Evolutionary conservation across 2,888 invertebrate species (phyloP).

Genomic region (Tolmerus cingulatus): DNA sequence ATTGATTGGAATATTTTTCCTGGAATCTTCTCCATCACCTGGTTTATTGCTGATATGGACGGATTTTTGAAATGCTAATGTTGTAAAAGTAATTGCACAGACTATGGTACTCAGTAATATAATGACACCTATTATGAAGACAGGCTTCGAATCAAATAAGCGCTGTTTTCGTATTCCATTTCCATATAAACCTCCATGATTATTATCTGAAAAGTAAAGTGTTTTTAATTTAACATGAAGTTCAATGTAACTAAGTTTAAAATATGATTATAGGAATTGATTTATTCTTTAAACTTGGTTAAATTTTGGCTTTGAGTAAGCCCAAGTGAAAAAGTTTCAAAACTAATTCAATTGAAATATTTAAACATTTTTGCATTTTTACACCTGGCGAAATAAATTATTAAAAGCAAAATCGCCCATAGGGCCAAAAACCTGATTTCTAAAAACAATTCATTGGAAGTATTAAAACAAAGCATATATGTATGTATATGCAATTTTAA

Average conservation of each 20-base stretch:
- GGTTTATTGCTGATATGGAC: constrained; percentile 39
- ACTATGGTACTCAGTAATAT: background rate
- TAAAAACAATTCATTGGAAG: no score
- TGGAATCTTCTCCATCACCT: constrained; percentile 62
- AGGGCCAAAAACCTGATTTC: no score
- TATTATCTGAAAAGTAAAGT: constrained; percentile 6
- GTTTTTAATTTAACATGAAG: background rate
- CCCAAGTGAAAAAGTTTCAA: background rate
- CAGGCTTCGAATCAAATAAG: background rate
- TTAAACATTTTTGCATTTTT: background rate
- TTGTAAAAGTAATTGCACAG: constrained; percentile 18
- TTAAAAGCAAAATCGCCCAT: background rate
- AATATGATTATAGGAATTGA: background rate
- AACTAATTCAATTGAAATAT: background rate
- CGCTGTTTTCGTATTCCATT: background rate
- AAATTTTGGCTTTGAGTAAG: background rate
- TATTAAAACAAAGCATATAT: no score
- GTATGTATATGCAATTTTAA: no score
- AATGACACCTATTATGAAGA: constrained; percentile 3
- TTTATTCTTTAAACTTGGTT: background rate
- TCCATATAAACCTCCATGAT: background rate
- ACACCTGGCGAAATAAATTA: background rate
- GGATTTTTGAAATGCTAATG: constrained; percentile 5
- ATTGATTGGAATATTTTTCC: constrained; percentile 63
- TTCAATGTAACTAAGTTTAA: background rate